Conservation (phyloP, 2,888 invertebrate genomes). For the Kuschelorhynchus macadamiae region DNA sequence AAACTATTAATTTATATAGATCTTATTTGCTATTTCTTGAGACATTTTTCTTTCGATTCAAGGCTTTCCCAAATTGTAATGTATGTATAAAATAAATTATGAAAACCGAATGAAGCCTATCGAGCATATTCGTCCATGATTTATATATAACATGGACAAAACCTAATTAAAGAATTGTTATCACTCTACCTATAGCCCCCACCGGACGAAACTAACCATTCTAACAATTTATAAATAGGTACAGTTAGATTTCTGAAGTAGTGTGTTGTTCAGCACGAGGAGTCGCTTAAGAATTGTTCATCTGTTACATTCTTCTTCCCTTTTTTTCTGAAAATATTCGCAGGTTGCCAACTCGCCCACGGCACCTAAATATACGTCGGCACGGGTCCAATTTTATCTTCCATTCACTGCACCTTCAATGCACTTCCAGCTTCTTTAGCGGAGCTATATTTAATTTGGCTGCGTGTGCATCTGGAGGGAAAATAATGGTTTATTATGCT, state of each 20-base stretch:
- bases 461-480: conserved; percentile 37
- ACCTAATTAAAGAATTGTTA: no score
- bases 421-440: conserved; percentile 48
- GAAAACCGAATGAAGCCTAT: no score
- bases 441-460: conserved; percentile 40
- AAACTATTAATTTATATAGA: no score
- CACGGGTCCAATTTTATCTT: conserved; percentile 69
- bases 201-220: conserved; percentile 36
- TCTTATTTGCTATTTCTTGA: no score
- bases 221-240: conserved; percentile 43
- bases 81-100: no score
- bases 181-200: conserved; percentile 15
- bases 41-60: no score
- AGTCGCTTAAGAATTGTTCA: conserved; percentile 64
- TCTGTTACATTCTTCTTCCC: conserved; percentile 64
- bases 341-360: conserved; percentile 70
- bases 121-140: no score
- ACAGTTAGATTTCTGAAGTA: conserved; percentile 30
- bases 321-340: conserved; percentile 65
- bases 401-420: conserved; percentile 68
- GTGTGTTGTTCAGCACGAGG: conserved; percentile 42
- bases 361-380: conserved; percentile 70
- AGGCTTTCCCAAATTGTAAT: no score
- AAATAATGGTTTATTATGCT: conserved; percentile 9
- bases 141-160: no score